Evolutionary conservation across 2,113 vertebrate species (phyloP).

Genomic region (Cricetomys ansorgei): DNA sequence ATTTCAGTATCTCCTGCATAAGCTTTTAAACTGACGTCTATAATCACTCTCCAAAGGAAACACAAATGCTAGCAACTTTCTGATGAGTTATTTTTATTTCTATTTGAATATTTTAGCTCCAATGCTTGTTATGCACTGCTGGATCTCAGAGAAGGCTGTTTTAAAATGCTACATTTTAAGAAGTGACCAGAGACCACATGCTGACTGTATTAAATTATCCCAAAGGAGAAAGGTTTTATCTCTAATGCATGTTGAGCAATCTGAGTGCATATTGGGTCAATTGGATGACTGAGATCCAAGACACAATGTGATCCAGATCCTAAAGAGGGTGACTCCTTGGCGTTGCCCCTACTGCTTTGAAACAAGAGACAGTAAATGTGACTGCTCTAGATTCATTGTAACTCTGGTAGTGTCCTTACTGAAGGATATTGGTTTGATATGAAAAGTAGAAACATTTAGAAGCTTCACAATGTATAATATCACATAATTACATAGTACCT

Average conservation of each 20-base stretch:
- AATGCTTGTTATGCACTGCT: slow-evolving; percentile 52
- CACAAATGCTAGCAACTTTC: slow-evolving; percentile 55
- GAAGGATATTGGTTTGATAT: not conserved
- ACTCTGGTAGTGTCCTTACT: not conserved
- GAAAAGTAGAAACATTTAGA: not conserved
- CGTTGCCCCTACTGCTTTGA: not conserved
- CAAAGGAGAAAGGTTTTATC: slow-evolving; percentile 56
- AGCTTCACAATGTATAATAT: not conserved
- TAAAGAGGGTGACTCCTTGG: not conserved
- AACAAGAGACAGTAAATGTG: not conserved
- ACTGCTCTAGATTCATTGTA: slow-evolving; percentile 25
- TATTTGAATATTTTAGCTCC: slow-evolving; percentile 73
- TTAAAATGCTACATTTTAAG: slow-evolving; percentile 68
- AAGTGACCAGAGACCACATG: slow-evolving; percentile 71
- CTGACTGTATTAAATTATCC: slow-evolving; percentile 62
- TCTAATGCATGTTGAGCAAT: slow-evolving; percentile 56
- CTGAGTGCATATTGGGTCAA: slow-evolving; percentile 28
- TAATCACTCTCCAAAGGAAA: slow-evolving; percentile 64
- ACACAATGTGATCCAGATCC: not conserved
- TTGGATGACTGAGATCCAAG: slow-evolving; percentile 33
- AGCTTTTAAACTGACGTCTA: slow-evolving; percentile 62
- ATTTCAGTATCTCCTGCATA: slow-evolving; percentile 42
- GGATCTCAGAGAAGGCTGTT: slow-evolving; percentile 51
- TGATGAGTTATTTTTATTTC: slow-evolving; percentile 66
- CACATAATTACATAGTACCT: not conserved